These are phyloP conservation scores for Grantiella picta DNA, from an alignment of 2,113 vertebrate genomes.

Conservation along the genomic window DNA sequence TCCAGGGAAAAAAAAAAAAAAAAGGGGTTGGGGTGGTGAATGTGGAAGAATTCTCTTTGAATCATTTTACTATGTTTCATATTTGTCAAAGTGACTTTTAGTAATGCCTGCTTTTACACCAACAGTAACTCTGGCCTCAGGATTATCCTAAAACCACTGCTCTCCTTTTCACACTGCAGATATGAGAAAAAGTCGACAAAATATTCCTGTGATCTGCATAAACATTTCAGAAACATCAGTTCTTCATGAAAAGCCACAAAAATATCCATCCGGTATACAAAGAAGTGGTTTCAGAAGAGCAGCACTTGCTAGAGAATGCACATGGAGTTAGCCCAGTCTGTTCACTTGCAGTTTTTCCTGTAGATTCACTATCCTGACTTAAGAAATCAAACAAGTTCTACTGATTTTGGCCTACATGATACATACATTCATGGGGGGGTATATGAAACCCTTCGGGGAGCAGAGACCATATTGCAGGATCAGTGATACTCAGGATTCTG, in stretches of 20 bases:
- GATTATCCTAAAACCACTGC: not conserved
- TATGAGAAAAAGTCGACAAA: not conserved
- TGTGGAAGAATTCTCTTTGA: not conserved
- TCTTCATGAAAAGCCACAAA: not conserved
- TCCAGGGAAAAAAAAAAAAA: fast-evolving
- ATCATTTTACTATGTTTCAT: not conserved
- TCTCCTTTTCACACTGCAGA: not conserved
- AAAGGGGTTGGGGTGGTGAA: not conserved
- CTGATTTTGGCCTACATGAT: not conserved
- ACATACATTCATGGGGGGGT: not conserved
- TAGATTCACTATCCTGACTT: not conserved
- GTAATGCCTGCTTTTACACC: not conserved
- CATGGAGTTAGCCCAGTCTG: not conserved
- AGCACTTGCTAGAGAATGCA: not conserved
- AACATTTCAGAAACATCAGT: not conserved
- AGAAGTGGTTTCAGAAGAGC: not conserved
- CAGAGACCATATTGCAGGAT: not conserved
- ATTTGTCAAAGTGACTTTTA: not conserved
- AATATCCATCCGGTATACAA: not conserved
- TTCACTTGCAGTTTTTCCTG: not conserved
- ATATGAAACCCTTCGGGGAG: not conserved
- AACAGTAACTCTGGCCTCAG: not conserved
- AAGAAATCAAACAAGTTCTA: not conserved
- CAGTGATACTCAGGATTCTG: not conserved
- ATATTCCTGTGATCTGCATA: not conserved